Conservation (phyloP, 2,797 vertebrate genomes). For the Cuculus canorus region DNA sequence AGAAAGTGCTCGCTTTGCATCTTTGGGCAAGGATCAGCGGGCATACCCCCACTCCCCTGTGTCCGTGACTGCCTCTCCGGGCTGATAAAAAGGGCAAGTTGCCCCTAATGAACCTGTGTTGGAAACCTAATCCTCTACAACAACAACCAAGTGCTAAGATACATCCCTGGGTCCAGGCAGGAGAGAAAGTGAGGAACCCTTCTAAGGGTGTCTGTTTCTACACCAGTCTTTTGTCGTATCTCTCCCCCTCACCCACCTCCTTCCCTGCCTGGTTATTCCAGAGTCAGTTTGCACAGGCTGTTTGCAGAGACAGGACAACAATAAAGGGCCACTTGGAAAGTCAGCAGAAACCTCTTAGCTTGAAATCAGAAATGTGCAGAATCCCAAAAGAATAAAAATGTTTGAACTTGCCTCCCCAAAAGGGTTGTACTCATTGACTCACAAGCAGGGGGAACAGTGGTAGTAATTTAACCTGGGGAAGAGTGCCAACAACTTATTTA, state of each 20-base stretch:
- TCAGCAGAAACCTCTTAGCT: conserved; percentile 41
- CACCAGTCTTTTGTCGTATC: not conserved
- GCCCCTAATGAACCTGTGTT: conserved; percentile 25
- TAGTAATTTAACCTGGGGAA: conserved; percentile 72
- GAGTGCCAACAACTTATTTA: conserved; percentile 71
- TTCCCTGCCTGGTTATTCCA: not conserved
- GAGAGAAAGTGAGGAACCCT: not conserved
- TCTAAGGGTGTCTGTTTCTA: conserved; percentile 2
- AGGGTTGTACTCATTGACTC: conserved; percentile 51
- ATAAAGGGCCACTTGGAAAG: conserved; percentile 10
- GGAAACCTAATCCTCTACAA: conserved; percentile 32
- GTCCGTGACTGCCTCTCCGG: not conserved
- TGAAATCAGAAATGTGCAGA: conserved; percentile 25
- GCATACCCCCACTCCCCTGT: rapidly evolving
- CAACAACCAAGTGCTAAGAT: conserved; percentile 24
- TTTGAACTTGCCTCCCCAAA: conserved; percentile 51
- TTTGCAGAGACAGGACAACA: conserved; percentile 13
- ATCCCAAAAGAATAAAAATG: conserved; percentile 18
- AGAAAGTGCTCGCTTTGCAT: not conserved
- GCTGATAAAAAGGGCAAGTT: not conserved
- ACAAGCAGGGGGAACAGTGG: conserved; percentile 30
- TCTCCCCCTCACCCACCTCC: not conserved
- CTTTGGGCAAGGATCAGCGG: not conserved
- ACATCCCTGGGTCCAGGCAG: not conserved
- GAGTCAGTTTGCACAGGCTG: not conserved